Base-by-base conservation (phyloP, 2,888 invertebrate genomes). In the Rhamphomyia laevipes region DNA sequence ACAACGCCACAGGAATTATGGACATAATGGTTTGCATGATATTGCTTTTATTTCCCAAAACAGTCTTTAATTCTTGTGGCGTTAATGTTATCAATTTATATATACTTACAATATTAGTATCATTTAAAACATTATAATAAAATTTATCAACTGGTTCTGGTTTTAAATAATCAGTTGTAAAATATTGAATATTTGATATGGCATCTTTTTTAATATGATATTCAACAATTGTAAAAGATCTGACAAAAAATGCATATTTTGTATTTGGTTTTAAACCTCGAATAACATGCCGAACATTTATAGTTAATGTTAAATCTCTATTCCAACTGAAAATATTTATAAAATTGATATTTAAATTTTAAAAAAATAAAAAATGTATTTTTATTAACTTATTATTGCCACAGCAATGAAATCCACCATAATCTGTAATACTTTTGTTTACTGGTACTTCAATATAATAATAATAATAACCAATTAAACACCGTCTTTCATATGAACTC, bases 161-260 rank as follows among this genome's bases (percentile, higher is more conserved):
- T 48, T 52, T 66, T 43, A 54, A 9, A 21, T 11, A 18, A 51
- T 71, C 74, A 48, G 80, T 81, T 43, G 80, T 84, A 67, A 95
- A 90, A 73, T 93, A 95, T 41, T 78, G 72, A 46, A 95, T 82
- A 11, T 78, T 70, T 60, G 91, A 91, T 68, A 88, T 86, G 3
- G 87, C 92, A 33, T 92, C 91, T 45, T 75, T 75, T 58, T 58
- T 57, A 45, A 56, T 48, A 18, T 77, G 76, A 64, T 86, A 85
- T 46, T 83, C 82, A 13, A 83, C 78, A 49, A 89, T 82, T 3
- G 89, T 91, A 61, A 90, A 84, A 0, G 96, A 93, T 72, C 90
- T 88, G 1, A 96, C 87, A 66, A 93, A 99, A 56, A 83, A 85
- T 0, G 94, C 97, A 71, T 99, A 99, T 57, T 86, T 84, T 0